A percentile compares a stretch with the other conserved stretches of the same genome.
Conservation (phyloP, 2,113 vertebrate species). For the Euleptes europaea region DNA sequence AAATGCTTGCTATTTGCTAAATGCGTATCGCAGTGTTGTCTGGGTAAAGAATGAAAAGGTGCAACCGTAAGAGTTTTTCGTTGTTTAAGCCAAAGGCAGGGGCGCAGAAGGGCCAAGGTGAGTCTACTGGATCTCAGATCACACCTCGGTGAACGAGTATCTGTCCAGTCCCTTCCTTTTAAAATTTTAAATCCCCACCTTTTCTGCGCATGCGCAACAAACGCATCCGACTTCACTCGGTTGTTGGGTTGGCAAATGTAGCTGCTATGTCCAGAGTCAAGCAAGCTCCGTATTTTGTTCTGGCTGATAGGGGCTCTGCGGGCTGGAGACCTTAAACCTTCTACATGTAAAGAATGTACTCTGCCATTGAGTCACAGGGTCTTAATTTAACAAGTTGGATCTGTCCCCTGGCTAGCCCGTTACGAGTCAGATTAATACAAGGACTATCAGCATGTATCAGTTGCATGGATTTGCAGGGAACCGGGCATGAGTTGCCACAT, state of each 20-base stretch:
- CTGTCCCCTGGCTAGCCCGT: not conserved
- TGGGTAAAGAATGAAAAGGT: slow-evolving; percentile 56
- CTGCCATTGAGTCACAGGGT: not conserved
- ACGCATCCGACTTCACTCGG: not conserved
- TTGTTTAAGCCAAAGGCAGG: slow-evolving; percentile 14
- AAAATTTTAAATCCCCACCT: not conserved
- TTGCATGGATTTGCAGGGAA: not conserved
- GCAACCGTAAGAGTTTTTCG: slow-evolving; percentile 56
- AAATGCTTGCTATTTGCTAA: slow-evolving; percentile 26
- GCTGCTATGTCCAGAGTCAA: no score
- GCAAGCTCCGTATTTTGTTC: no score
- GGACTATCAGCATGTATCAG: not conserved
- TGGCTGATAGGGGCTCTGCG: no score
- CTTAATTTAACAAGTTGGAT: not conserved
- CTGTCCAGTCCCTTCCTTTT: no score
- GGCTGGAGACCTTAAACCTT: not conserved
- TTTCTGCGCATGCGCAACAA: not conserved
- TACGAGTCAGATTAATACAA: not conserved
- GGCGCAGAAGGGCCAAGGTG: not conserved
- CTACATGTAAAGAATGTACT: not conserved
- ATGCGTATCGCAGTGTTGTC: slow-evolving; percentile 47
- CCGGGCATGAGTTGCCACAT: no score
- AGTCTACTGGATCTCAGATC: not conserved
- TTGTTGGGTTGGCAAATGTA: no score
- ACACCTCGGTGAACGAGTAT: not conserved